Percentiles rank a stretch among this genome's conserved stretches.
Evolutionary conservation across 1,140 invertebrate genomes (phyloP).

Genomic region (Oppia nitens): DNA sequence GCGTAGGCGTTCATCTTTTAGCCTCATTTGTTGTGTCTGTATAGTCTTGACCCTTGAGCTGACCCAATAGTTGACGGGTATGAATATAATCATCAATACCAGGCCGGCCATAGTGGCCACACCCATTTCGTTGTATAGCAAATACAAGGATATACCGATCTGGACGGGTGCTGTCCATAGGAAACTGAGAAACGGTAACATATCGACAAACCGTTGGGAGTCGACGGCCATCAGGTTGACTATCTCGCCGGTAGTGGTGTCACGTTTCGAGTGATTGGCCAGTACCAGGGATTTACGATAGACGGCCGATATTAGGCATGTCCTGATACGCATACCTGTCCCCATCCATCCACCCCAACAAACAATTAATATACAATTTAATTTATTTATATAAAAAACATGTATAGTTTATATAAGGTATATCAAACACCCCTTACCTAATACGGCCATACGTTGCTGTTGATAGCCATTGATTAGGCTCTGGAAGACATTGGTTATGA

Average conservation of each 20-base stretch:
- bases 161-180: constrained; percentile 23
- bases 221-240: constrained; percentile 20
- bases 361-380: no score
- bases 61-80: no score
- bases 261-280: constrained; percentile 23
- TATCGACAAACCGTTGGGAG: constrained; percentile 6
- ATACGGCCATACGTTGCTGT: constrained; percentile 1
- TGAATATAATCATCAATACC: constrained; percentile 58
- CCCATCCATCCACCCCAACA: constrained; percentile 66
- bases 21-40: constrained; percentile 25
- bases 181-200: constrained; percentile 12
- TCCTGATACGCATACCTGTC: constrained; percentile 21
- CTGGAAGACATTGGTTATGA: constrained; percentile 12
- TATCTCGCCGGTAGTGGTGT: constrained; percentile 24
- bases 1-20: constrained; percentile 26
- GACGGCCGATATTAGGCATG: constrained; percentile 22
- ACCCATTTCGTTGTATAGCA: constrained; percentile 27
- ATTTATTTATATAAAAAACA: no score
- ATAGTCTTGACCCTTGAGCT: no score
- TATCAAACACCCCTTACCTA: no score
- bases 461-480: constrained; percentile 3
- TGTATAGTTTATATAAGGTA: no score
- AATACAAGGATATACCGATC: constrained; percentile 25
- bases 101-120: constrained; percentile 26
- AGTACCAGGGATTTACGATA: constrained; percentile 21